A percentile compares a stretch with the other conserved stretches of the same genome.
Conservation (phyloP, 2,888 invertebrate genomes). For the Luperina nickerlii region DNA sequence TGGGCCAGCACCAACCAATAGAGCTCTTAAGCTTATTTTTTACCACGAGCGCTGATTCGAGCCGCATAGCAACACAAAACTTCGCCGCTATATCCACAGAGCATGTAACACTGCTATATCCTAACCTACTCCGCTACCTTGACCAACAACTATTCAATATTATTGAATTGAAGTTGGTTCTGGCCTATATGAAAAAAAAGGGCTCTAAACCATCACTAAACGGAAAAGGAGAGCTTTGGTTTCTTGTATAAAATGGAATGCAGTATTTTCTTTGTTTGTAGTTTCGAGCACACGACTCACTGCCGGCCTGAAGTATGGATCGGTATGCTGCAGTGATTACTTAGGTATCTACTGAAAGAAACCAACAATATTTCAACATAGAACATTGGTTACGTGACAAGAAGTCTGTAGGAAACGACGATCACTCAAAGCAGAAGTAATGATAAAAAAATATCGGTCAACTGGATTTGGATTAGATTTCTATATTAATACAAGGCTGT, state of each 20-base stretch:
- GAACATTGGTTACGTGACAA: background rate
- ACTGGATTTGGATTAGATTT: constrained; percentile 10
- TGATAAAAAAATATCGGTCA: constrained; percentile 19
- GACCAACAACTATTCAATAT: background rate
- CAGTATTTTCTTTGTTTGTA: background rate
- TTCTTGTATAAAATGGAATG: background rate
- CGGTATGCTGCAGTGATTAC: background rate
- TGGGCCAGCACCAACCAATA: background rate
- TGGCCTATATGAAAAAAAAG: background rate
- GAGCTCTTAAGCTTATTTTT: background rate
- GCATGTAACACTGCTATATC: no score
- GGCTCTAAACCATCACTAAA: background rate
- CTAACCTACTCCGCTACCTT: background rate
- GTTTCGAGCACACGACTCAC: background rate
- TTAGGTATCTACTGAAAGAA: background rate
- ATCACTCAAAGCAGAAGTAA: background rate
- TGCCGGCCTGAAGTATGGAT: background rate
- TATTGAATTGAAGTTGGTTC: background rate
- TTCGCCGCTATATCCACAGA: background rate
- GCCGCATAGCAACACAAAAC: background rate
- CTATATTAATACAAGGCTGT: constrained; percentile 5
- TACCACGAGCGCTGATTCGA: background rate
- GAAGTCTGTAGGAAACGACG: background rate
- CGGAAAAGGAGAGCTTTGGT: background rate
- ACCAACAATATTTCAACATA: background rate